Evolutionary conservation across 1,140 invertebrate species (phyloP), one percentile per base, ranked within the genome.

Genomic region (Oryctes rhinoceros): DNA sequence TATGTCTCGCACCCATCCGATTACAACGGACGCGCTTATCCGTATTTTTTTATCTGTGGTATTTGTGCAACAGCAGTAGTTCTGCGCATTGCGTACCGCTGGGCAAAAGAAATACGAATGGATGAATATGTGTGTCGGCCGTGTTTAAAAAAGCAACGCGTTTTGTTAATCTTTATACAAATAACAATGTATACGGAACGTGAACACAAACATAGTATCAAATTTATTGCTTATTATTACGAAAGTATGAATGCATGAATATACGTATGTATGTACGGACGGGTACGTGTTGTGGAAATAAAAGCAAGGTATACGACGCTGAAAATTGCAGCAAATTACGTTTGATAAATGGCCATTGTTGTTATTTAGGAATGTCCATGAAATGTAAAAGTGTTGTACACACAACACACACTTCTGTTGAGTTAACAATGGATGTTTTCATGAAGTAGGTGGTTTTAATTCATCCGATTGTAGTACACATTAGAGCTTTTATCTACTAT

Each of bases 321-420:
- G 53, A 62, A 62, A 62, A 62, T 62, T 62, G 20, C 53, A 11
- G 53, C 53, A 15, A 62, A 62, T 62, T 62, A 62, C 53, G 53
- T 62, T 20, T 62, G 53, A 62, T 62, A 62, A 62, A 62, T 62
- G 53, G 9, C 1, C 53, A 20, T 62, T 62, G 53, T 62, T 62
- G 53, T 20, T 7, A 62, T 62, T 62, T 18, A 62, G 39, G 39
- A 10, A 44, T 44, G 39, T 44, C 9, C 39, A 44, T 44, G 39
- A 44, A 44, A 44, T 44, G 39, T 44, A 44, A 44, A 44, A 44
- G 39, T 44, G 39, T 10, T 44, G 3, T 44, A 44, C n/a, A n/a
- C n/a, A 3, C 39, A 44, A 44, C 39, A 10, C 0, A 3, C 39
- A 44, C 9, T 7, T 10, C 39, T 44, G 9, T 44, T 3, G 9